A percentile compares a stretch with the other conserved stretches of the same genome.
Conservation (phyloP, 2,797 vertebrate species). For the Neosilurus hyrtlii region DNA sequence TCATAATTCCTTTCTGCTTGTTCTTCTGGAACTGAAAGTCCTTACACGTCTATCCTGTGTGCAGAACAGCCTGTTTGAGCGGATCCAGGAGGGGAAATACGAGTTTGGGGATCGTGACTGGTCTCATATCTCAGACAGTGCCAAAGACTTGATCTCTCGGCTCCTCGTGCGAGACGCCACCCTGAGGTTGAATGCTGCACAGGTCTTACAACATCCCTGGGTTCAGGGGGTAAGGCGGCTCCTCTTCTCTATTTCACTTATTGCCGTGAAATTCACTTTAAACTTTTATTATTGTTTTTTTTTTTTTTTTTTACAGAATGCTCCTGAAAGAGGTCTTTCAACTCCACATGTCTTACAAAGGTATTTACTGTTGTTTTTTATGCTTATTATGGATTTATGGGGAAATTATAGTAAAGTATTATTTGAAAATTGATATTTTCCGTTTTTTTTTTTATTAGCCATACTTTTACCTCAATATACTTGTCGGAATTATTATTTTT, state of each 20-base stretch:
- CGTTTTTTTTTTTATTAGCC: no score
- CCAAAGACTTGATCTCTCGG: slow-evolving; percentile 95
- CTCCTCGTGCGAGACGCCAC: slow-evolving; percentile 92
- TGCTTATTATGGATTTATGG: not conserved
- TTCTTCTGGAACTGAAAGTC: not conserved
- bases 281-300: not conserved
- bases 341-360: slow-evolving; percentile 93
- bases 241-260: not conserved
- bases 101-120: slow-evolving; percentile 95
- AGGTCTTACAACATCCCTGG: slow-evolving; percentile 92
- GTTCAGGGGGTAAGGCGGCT: slow-evolving; percentile 85
- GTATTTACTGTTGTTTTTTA: slow-evolving; percentile 63
- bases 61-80: slow-evolving; percentile 92
- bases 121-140: slow-evolving; percentile 87
- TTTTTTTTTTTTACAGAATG: slow-evolving; percentile 75
- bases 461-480: no score
- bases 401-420: not conserved
- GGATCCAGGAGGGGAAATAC: slow-evolving; percentile 96
- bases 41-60: slow-evolving; percentile 10
- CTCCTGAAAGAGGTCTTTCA: slow-evolving; percentile 90
- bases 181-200: slow-evolving; percentile 86
- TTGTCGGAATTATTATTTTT: no score
- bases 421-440: no score
- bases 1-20: not conserved
- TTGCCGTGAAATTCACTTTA: no score